Base-by-base conservation (phyloP, 2,113 vertebrate species). In the Chunga burmeisteri region DNA sequence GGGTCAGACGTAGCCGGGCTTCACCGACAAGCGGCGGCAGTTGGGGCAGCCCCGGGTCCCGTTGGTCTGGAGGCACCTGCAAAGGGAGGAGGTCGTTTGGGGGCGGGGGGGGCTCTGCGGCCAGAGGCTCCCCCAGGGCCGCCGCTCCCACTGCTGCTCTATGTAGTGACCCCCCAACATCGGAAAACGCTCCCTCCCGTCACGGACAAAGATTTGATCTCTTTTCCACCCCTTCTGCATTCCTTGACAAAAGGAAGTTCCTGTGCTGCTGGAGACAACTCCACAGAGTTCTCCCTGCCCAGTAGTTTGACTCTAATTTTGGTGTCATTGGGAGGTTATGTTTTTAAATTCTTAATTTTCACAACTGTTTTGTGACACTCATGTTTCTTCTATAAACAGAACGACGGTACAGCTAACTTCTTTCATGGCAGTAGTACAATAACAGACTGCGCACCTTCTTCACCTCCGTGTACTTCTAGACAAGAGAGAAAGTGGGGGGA, bases 1-100 rank as follows among this genome's bases (percentile, higher is more conserved):
- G 34, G 30, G 32, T 99, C 99, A 99, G 96, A 99, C 99, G 74
- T 99, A 99, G 74, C 99, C 99, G 6, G 99, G 99, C 96, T 99
- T 99, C 98, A 99, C 98, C 59, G 99, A 99, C 13, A 98, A 98
- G 70, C 99, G 99, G 83, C 98, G 99, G 94, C 99, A 99, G 91
- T 99, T 99, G 46, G 99, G 99, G 95, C 99, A 99, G 56, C 99
- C 99, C 61, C 98, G 98, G 16, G 98, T 98, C 88, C 99, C 98
- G 4, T 99, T 99, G 81, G 98, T 99, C 97, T 99, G 99, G 38
- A 99, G 98, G 97, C 99, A 99, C 98, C 99, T 99, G 96, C 53
- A 91, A 84, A 40, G 81, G 42, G 66, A 91, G 65, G 73, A 90
- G 86, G 72, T 25, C 4, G n/a, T 25, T 26, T 46, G 42, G 6